Evolutionary conservation across 2,888 invertebrate genomes (phyloP).

Genomic region (Brachyopa scutellaris): DNA sequence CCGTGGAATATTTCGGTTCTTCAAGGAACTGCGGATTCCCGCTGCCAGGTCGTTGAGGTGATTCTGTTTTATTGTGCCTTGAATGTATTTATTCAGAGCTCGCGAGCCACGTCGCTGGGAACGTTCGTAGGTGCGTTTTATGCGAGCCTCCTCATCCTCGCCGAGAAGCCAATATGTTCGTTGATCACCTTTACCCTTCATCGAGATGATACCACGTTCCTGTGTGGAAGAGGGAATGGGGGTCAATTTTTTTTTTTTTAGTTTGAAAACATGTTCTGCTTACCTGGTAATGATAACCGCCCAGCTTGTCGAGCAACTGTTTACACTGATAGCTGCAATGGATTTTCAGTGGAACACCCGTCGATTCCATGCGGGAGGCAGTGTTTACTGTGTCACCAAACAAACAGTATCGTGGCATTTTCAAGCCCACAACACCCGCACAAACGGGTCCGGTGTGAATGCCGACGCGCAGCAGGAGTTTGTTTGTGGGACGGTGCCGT

Average conservation of each 20-base stretch:
- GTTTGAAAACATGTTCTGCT: not conserved
- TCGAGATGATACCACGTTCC: slow-evolving; percentile 89
- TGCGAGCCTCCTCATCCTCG: slow-evolving; percentile 86
- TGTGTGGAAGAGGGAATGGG: slow-evolving; percentile 81
- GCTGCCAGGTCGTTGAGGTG: slow-evolving; percentile 75
- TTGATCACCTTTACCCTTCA: slow-evolving; percentile 93
- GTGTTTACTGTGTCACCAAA: slow-evolving; percentile 97
- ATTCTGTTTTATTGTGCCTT: slow-evolving; percentile 79
- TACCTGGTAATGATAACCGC: slow-evolving; percentile 86
- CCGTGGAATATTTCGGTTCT: slow-evolving; percentile 85
- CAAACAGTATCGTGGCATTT: slow-evolving; percentile 96
- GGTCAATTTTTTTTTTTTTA: not conserved
- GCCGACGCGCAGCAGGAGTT: slow-evolving; percentile 93
- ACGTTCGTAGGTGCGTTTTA: slow-evolving; percentile 83
- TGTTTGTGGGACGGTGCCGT: slow-evolving; percentile 92
- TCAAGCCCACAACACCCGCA: slow-evolving; percentile 95
- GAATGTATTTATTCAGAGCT: slow-evolving; percentile 80
- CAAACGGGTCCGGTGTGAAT: slow-evolving; percentile 96
- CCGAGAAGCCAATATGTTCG: slow-evolving; percentile 92
- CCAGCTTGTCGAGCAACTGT: slow-evolving; percentile 86
- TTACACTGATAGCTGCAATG: slow-evolving; percentile 91
- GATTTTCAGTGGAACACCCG: slow-evolving; percentile 91
- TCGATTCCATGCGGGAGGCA: slow-evolving; percentile 93
- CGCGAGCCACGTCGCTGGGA: slow-evolving; percentile 82
- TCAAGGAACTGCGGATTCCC: slow-evolving; percentile 86